These are phyloP conservation scores for Nyctibius grandis DNA, from an alignment of 2,797 vertebrate genomes.

Conservation along the genomic window DNA sequence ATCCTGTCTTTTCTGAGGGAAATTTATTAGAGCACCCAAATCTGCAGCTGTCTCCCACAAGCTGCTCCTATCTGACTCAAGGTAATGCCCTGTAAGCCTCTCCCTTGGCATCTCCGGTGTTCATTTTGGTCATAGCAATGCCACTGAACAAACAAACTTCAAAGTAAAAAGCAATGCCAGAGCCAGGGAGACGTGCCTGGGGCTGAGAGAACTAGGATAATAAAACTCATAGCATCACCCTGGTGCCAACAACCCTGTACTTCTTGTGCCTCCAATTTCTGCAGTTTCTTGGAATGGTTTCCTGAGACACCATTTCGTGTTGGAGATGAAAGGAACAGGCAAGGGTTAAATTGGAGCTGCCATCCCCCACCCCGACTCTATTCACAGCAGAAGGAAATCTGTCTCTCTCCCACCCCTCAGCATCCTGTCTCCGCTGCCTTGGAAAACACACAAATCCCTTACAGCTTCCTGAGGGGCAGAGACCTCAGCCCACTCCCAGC, in stretches of 20 bases:
- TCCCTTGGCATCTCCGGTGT: not conserved
- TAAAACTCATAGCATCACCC: not conserved
- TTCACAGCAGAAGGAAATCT: conserved; percentile 60
- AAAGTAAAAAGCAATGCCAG: not conserved
- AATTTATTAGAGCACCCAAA: not conserved
- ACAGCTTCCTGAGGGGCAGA: conserved; percentile 39
- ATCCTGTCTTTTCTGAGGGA: not conserved
- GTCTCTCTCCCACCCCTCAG: conserved; percentile 56
- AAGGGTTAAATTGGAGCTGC: conserved; percentile 5
- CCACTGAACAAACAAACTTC: conserved; percentile 44
- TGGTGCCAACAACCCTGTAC: not conserved
- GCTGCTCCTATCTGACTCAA: not conserved
- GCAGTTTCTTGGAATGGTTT: not conserved
- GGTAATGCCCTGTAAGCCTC: not conserved
- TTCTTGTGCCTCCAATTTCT: not conserved
- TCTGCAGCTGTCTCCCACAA: not conserved
- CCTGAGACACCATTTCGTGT: not conserved
- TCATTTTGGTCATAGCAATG: not conserved
- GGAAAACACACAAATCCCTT: conserved; percentile 46
- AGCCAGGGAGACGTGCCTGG: not conserved
- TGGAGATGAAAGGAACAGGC: not conserved
- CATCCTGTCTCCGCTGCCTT: conserved; percentile 53
- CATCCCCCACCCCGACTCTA: conserved; percentile 22
- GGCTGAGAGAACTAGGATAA: not conserved
- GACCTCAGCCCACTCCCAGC: conserved; percentile 7